These are phyloP conservation scores for Ardeotis arabs DNA, from an alignment of 2,113 vertebrate species.

Conservation along the genomic window DNA sequence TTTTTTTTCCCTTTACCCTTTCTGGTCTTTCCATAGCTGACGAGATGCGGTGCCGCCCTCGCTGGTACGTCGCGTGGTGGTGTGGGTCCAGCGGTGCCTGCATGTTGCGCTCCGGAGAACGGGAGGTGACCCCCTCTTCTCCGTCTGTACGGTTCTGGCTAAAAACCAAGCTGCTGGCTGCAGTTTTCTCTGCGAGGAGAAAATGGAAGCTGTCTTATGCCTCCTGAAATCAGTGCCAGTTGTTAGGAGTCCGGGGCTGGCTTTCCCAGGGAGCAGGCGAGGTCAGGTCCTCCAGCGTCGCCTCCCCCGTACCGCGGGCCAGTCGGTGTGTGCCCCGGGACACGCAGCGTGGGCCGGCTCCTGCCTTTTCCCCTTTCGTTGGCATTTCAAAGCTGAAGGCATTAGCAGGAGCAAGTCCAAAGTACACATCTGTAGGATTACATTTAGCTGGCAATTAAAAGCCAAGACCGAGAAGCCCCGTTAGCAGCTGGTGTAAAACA, in stretches of 20 bases:
- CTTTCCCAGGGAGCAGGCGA: background rate
- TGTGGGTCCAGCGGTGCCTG: conserved; percentile 40
- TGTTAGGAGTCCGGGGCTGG: background rate
- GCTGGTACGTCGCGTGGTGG: background rate
- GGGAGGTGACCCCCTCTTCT: conserved; percentile 59
- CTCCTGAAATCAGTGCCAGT: background rate
- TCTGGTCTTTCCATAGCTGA: background rate
- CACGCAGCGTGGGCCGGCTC: accelerated
- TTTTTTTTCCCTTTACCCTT: background rate
- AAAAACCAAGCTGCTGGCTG: conserved; percentile 21
- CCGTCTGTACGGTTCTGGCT: conserved; percentile 8
- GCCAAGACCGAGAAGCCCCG: background rate
- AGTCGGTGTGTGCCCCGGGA: accelerated
- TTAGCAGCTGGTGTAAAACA: background rate
- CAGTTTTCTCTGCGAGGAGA: background rate
- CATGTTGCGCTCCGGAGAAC: conserved; percentile 7
- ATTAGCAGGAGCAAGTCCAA: background rate
- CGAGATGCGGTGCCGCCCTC: background rate
- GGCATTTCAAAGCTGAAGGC: background rate
- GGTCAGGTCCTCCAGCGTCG: accelerated
- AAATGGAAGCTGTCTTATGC: conserved; percentile 7
- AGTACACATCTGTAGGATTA: background rate
- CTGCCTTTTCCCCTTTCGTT: background rate
- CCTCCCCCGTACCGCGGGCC: accelerated
- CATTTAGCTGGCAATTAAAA: background rate